These are phyloP conservation scores for Gastrophryne carolinensis DNA, from an alignment of 2,797 vertebrate genomes.

Conservation along the genomic window DNA sequence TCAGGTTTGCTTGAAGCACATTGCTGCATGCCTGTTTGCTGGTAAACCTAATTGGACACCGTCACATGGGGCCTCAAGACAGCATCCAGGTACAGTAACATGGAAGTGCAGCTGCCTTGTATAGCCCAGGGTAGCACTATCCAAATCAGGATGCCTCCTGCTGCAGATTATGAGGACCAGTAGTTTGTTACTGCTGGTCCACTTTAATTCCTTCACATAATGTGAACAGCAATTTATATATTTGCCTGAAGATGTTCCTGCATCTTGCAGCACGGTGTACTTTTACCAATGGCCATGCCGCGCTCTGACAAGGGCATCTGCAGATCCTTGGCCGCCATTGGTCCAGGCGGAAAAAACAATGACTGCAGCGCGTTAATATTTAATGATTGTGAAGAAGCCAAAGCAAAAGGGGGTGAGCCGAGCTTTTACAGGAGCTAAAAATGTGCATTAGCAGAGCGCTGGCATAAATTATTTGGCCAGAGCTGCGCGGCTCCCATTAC, in stretches of 20 bases:
- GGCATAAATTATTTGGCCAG: conserved; percentile 5
- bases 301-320: neutral
- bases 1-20: too few species aligned
- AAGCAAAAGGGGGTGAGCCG: neutral
- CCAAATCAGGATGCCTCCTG: too few species aligned
- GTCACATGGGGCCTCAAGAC: too few species aligned
- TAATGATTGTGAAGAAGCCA: neutral
- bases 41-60: too few species aligned
- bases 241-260: neutral
- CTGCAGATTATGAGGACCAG: too few species aligned
- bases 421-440: conserved; percentile 17
- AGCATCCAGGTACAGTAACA: too few species aligned
- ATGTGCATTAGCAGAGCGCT: conserved; percentile 13
- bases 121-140: too few species aligned
- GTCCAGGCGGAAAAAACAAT: neutral
- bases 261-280: neutral
- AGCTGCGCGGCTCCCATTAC: conserved; percentile 11
- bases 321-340: neutral
- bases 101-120: too few species aligned
- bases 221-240: too few species aligned
- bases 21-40: too few species aligned
- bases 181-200: too few species aligned
- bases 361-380: conserved; percentile 1
- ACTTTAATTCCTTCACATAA: too few species aligned
- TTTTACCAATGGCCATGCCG: neutral